Percentiles rank a stretch among this genome's conserved stretches.
Conservation (phyloP, 2,797 vertebrate genomes). For the Pantherophis alleghaniensis region DNA sequence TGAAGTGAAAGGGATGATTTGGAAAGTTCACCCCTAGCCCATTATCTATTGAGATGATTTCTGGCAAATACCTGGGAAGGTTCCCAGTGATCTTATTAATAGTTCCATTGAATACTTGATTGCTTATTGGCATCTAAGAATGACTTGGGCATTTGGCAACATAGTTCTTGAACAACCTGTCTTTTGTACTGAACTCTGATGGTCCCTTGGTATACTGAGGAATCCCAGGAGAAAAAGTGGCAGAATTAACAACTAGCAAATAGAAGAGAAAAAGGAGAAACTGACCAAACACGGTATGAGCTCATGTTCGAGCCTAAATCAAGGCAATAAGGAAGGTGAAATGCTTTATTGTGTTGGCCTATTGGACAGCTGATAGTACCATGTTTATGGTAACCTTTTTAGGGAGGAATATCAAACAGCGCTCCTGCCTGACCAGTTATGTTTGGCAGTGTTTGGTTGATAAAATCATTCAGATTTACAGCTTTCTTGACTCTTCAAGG, state of each 20-base stretch:
- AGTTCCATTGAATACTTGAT: neutral
- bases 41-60: neutral
- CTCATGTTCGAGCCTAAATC: neutral
- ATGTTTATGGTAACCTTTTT: neutral
- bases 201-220: neutral
- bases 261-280: neutral
- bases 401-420: neutral
- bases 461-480: neutral
- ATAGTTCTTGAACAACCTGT: neutral
- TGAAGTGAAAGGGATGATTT: neutral
- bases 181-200: neutral
- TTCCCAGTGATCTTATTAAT: neutral
- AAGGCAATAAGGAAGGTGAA: neutral
- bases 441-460: neutral
- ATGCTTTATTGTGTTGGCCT: neutral
- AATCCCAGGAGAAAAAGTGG: neutral
- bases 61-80: neutral
- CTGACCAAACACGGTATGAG: neutral
- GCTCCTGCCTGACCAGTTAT: neutral
- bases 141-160: neutral
- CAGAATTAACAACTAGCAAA: neutral
- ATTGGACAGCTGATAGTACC: neutral
- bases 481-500: neutral
- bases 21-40: neutral
- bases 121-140: neutral